Base-by-base conservation (phyloP, 2,888 invertebrate genomes). In the Epinotia ramella region DNA sequence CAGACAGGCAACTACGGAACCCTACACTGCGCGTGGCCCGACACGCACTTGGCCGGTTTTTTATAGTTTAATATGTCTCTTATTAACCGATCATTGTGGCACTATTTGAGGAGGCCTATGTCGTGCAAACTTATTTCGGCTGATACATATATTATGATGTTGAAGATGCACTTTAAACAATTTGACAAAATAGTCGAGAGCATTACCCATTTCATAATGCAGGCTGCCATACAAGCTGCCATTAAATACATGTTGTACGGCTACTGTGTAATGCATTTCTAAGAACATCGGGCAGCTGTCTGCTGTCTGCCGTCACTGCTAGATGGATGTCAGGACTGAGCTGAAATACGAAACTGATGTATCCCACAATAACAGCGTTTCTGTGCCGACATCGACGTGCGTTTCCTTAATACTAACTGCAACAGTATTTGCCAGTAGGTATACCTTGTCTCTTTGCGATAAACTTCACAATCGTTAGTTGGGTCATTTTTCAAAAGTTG, bases 241-340 rank as follows among this genome's bases (percentile, higher is more conserved):
- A 16, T 49, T 16, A 49, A 49, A 16, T 28, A 16, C 46, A 46
- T 46, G 46, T 46, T 13, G 46, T 2, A 46, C 44, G 46, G 13
- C 13, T 9, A 13, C 46, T 46, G 46, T 24, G n/a, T 62, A 44
- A 68, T 63, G 68, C 44, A 63, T 63, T 60, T 40, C 68, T 73
- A 28, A 63, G 46, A 73, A 73, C 68, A 68, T 53, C 13, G 49
- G 56, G 9, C 62, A 28, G 56, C 44, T 44, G 28, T 49, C 24
- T 16, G 53, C 53, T 56, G 67, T 67, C 62, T 62, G 40, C 56
- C 57, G 63, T 73, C 44, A 57, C 44, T 13, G 53, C 44, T 73
- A 68, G 66, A 60, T 67, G 60, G 44, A 73, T 40, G 67, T 73
- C 68, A 56, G 44, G 62, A 53, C 67, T 46, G 44, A 63, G 53